These are phyloP conservation scores for Drosophila putrida DNA, from an alignment of 2,888 invertebrate species.

Conservation along the genomic window DNA sequence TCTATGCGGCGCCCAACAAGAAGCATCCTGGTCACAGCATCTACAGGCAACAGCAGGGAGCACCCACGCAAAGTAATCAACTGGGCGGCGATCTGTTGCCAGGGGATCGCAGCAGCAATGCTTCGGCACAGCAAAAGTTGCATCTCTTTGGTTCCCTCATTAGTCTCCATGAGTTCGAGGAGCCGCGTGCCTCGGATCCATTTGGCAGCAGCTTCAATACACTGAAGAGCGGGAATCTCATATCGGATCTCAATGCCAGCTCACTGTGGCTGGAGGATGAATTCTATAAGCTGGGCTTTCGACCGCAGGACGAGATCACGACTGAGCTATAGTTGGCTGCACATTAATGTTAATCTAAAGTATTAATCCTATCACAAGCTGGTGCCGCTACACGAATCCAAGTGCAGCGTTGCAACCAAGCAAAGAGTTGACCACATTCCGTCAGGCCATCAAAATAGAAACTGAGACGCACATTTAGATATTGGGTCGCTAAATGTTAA, in stretches of 20 bases:
- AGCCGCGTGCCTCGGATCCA: slow-evolving; percentile 86
- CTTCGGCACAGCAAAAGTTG: slow-evolving; percentile 82
- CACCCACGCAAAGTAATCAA: slow-evolving; percentile 54
- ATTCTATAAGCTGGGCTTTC: slow-evolving; percentile 92
- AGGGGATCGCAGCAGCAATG: slow-evolving; percentile 64
- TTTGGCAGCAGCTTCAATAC: slow-evolving; percentile 87
- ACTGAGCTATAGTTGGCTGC: slow-evolving; percentile 89
- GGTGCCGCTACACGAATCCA: slow-evolving; percentile 59
- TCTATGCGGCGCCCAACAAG: slow-evolving; percentile 60
- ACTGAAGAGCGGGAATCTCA: slow-evolving; percentile 86
- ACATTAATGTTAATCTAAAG: slow-evolving; percentile 30
- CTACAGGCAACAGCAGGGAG: slow-evolving; percentile 61
- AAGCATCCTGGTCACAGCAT: slow-evolving; percentile 64
- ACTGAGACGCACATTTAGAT: slow-evolving; percentile 74
- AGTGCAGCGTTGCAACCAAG: slow-evolving; percentile 58
- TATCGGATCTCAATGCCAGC: slow-evolving; percentile 86
- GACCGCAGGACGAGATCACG: slow-evolving; percentile 95
- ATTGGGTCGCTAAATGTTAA: slow-evolving; percentile 65
- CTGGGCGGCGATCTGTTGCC: slow-evolving; percentile 60
- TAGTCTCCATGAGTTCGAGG: slow-evolving; percentile 85
- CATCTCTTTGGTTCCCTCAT: slow-evolving; percentile 85
- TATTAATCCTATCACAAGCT: slow-evolving; percentile 64
- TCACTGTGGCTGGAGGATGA: slow-evolving; percentile 92
- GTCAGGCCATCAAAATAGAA: slow-evolving; percentile 58
- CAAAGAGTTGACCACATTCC: slow-evolving; percentile 73